phyloP scores from a whole-genome alignment of 2,113 vertebrate species.

The Poeciliopsis retropinna region DNA sequence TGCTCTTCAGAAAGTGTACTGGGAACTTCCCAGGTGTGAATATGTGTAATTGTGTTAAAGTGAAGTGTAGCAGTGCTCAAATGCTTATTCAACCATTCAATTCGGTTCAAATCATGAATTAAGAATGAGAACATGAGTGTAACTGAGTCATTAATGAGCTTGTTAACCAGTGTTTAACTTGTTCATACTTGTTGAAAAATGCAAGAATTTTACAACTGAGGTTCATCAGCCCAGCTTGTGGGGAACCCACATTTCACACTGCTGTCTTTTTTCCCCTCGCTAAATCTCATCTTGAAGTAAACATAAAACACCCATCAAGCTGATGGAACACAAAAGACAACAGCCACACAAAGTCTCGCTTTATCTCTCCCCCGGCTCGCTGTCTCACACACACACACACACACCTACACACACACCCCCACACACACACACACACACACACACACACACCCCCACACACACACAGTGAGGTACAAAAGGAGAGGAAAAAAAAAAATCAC shows the following conservation, averaged over 20 bases:
- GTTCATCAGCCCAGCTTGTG: constrained; percentile 14
- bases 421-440: not conserved
- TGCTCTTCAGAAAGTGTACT: constrained; percentile 14
- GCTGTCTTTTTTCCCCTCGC: constrained; percentile 12
- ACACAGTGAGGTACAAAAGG: not conserved
- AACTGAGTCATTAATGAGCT: constrained; percentile 32
- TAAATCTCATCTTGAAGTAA: constrained; percentile 41
- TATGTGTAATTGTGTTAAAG: constrained; percentile 34
- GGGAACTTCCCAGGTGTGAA: constrained; percentile 45
- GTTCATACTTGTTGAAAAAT: constrained; percentile 39
- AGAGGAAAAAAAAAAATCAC: constrained; percentile 1
- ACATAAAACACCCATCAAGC: constrained; percentile 44
- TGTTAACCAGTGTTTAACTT: constrained; percentile 47
- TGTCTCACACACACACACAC: constrained; percentile 7
- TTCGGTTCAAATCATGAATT: constrained; percentile 37
- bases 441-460: not conserved
- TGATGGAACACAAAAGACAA: constrained; percentile 44
- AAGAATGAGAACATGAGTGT: constrained; percentile 35
- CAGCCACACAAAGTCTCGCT: constrained; percentile 38
- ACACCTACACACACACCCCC: not conserved
- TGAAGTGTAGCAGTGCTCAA: constrained; percentile 13
- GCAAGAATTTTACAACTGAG: constrained; percentile 20
- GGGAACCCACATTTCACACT: constrained; percentile 9
- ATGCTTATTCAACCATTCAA: constrained; percentile 14
- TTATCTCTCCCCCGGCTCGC: constrained; percentile 36